Base-by-base conservation (phyloP, 2,888 invertebrate species). In the Orthonevra nobilis region DNA sequence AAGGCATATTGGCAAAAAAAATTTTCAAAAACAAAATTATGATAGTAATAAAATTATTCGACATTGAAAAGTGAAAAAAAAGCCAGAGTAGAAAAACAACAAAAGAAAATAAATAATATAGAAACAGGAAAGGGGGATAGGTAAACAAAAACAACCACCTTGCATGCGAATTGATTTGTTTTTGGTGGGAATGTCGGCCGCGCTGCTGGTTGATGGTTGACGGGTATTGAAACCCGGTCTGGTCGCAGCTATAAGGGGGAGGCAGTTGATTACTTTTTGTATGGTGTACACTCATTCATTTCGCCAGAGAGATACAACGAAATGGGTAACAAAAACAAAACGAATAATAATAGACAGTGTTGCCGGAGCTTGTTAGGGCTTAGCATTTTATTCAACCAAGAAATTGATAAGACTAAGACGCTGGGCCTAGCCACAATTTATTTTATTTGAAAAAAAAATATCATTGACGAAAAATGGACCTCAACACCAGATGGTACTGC, bases 61-160 rank as follows among this genome's bases (percentile, higher is more conserved):
- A 46, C 77, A 77, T 77, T 77, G 77, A 77, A 60, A 64, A 28
- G 15, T 32, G 36, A 42, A 50, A 60, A 34, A 58, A 50, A 52
- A 12, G 19, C 40, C 9, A 26, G 64, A 44, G n/a, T 9, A 12
- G 66, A 58, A 50, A 30, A 12, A 50, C 23, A 4, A 23, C 23
- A 23, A 4, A 19, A 10, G 56, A 36, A 58, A 40, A 50, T 50
- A 42, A 56, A 56, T 20, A 36, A 42, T 36, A 10, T 38, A 56
- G 52, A 70, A 60, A 38, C 66, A 44, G 60, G 54, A 77, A 54
- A 54, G 60, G 64, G 64, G 72, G 66, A 77, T 70, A 60, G 56
- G 77, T 77, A 77, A 77, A 77, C 70, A 77, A 77, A 77, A 77
- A 77, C 77, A 77, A 77, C 77, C 77, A 77, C 77, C 70, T 77